These are phyloP conservation scores for Pharmacophagus antenor DNA, from an alignment of 2,888 invertebrate genomes.

Conservation along the genomic window DNA sequence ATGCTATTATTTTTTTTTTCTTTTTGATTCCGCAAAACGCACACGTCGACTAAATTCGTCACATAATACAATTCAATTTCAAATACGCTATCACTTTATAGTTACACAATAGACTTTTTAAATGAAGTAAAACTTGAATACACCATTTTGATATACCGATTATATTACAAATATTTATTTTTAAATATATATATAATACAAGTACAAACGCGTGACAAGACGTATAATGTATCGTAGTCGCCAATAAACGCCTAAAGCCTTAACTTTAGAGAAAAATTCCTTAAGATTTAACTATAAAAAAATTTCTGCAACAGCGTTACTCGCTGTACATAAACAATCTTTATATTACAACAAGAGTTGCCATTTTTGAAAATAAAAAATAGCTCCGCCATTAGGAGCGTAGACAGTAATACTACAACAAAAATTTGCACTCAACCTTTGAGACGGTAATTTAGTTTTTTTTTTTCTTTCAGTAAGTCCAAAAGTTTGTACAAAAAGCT, in stretches of 20 bases:
- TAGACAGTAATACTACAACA: constrained; percentile 21
- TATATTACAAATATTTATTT: constrained; percentile 31
- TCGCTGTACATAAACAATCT: constrained; percentile 25
- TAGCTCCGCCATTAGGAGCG: not conserved
- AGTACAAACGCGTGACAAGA: constrained; percentile 20
- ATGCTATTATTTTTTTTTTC: too few relatives aligned
- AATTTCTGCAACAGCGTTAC: constrained; percentile 12
- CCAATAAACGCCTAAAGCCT: constrained; percentile 26
- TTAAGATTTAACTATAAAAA: constrained; percentile 25
- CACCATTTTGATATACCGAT: constrained; percentile 46
- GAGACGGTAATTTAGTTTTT: constrained; percentile 2
- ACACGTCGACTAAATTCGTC: not conserved
- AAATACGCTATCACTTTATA: constrained; percentile 23
- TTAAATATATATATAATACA: constrained; percentile 20
- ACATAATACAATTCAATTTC: constrained; percentile 8
- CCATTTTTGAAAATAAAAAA: constrained; percentile 13
- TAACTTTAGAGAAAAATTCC: constrained; percentile 8
- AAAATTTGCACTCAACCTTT: constrained; percentile 17
- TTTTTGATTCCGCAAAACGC: constrained; percentile 4
- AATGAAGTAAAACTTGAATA: constrained; percentile 36
- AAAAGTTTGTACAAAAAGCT: constrained; percentile 22
- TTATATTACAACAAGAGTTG: constrained; percentile 21
- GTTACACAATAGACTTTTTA: constrained; percentile 25
- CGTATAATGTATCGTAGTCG: constrained; percentile 12
- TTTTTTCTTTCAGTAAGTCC: constrained; percentile 4